These are phyloP conservation scores for Phrynosoma blainvillii DNA, from an alignment of 2,113 vertebrate genomes.

Conservation along the genomic window DNA sequence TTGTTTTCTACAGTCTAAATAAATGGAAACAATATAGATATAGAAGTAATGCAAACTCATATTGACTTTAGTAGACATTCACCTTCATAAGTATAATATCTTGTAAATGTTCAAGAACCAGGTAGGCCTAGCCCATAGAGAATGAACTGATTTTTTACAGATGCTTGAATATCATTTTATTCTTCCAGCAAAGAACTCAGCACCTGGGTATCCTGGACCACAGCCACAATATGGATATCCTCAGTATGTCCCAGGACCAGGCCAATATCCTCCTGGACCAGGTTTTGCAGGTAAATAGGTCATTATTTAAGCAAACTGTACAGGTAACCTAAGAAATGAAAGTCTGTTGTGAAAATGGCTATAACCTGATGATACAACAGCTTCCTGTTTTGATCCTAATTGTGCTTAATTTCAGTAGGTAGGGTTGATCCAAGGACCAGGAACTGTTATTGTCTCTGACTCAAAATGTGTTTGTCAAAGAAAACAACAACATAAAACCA, in stretches of 20 bases:
- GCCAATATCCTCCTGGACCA: slow-evolving; percentile 27
- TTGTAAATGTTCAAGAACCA: neutral
- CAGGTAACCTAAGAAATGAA: neutral
- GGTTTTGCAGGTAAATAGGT: slow-evolving; percentile 54
- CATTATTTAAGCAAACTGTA: neutral
- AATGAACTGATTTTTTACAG: neutral
- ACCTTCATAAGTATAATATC: neutral
- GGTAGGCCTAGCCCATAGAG: too few species aligned
- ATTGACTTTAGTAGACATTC: neutral
- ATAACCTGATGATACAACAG: neutral
- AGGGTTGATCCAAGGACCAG: neutral
- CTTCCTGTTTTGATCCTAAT: neutral
- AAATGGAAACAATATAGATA: neutral
- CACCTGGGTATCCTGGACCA: slow-evolving; percentile 1
- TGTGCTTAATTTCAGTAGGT: neutral
- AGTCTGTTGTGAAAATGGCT: neutral
- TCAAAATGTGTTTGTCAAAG: neutral
- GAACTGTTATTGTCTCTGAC: neutral
- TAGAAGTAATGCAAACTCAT: neutral
- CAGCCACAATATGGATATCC: slow-evolving; percentile 39
- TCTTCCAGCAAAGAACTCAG: slow-evolving; percentile 41
- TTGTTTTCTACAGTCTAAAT: neutral
- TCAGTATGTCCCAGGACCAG: slow-evolving; percentile 30
- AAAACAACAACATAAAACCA: neutral
- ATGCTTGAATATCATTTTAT: neutral